phyloP scores from a whole-genome alignment of 2,797 vertebrate genomes.

The Nyctibius grandis region DNA sequence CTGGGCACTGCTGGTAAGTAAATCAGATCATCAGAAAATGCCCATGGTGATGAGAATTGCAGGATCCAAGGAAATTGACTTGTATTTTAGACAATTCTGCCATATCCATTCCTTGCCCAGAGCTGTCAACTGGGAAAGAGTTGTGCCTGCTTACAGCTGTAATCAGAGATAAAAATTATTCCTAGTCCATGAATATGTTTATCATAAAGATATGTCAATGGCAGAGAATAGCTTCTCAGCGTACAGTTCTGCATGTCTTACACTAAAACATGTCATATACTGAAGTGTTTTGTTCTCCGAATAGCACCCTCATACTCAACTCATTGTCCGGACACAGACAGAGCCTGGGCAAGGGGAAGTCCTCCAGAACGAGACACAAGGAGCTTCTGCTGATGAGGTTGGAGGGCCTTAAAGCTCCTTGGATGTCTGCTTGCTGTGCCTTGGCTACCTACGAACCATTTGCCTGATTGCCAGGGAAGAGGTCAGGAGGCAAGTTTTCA shows the following conservation, averaged over 20 bases:
- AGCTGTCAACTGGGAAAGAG: slow-evolving; percentile 7
- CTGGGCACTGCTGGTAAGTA: slow-evolving; percentile 56
- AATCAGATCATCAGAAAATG: slow-evolving; percentile 50
- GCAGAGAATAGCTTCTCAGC: slow-evolving; percentile 24
- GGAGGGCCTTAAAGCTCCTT: not conserved
- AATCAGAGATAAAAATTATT: slow-evolving; percentile 46
- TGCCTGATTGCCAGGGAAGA: not conserved
- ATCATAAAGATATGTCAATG: slow-evolving; percentile 16
- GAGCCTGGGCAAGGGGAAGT: not conserved
- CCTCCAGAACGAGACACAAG: not conserved
- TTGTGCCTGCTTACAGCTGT: slow-evolving; percentile 4
- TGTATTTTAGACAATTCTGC: slow-evolving; percentile 38
- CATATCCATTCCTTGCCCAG: slow-evolving; percentile 19
- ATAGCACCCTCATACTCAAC: not conserved
- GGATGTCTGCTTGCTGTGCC: not conserved
- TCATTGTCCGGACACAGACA: not conserved
- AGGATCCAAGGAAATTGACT: slow-evolving; percentile 45
- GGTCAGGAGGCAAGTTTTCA: not conserved
- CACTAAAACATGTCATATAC: not conserved
- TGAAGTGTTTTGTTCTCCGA: not conserved
- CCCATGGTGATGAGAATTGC: slow-evolving; percentile 41
- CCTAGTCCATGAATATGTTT: slow-evolving; percentile 52
- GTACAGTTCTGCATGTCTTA: not conserved
- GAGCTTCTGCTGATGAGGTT: not conserved
- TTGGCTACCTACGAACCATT: not conserved